Base-by-base conservation (phyloP, 2,797 vertebrate species). In the Lutjanus argentimaculatus region DNA sequence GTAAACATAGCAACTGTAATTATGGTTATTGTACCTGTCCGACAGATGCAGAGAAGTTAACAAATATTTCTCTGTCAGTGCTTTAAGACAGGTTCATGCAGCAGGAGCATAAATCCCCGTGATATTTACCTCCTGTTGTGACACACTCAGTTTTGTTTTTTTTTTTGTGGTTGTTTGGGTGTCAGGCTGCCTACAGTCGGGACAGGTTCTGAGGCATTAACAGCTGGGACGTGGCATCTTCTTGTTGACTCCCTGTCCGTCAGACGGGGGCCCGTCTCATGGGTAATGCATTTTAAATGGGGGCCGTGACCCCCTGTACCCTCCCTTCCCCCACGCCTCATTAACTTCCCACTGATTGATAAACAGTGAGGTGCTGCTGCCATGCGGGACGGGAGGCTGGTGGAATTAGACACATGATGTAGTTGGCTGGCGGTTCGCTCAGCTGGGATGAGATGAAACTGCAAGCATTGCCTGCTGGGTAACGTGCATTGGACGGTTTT, bases 261-360 rank as follows among this genome's bases (percentile, higher is more conserved):
- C 82, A 84, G 67, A 65, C 22, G 3, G 67, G 80, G 70, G 52
- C 53, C 65, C 11, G n/a, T 88, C 86, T 30, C 46, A 2, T 66
- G 75, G 83, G 83, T 91, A 82, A 93, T 92, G 85, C 90, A 90
- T 91, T 90, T 88, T 79, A 90, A 92, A 91, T 85, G 59, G 75
- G 75, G 87, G 74, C 22, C 69, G 15, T 42, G 63, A 87, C 85
- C 82, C 79, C 53, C 63, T 17, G 25, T 62, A 19, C 0, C 52
- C 68, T 58, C 65, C 74, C 43, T 48, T 59, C 49, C 49, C 64
- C 51, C 11, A 59, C 1, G 75, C 83, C 88, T 95, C 90, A 91
- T 92, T 93, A 93, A 90, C 86, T 80, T 75, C 64, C 52, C 43
- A 19, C 86, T 85, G 90, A 93, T 90, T 93, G 92, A 92, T 90